Percentiles rank a stretch among this genome's conserved stretches.
Evolutionary conservation across 2,888 invertebrate species (phyloP).

Genomic region (Clusia tigrina): DNA sequence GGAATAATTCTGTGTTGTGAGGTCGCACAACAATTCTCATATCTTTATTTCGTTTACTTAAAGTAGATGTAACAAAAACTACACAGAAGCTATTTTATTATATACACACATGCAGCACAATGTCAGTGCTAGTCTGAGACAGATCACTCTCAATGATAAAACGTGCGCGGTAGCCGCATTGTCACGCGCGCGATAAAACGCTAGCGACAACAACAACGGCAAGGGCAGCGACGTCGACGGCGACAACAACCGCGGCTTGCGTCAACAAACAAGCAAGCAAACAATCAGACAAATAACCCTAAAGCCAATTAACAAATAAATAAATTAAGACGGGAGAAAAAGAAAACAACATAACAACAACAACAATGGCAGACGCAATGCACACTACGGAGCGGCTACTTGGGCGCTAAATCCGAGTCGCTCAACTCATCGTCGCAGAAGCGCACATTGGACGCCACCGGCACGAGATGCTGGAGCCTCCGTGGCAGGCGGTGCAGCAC

Average conservation of each 20-base stretch:
- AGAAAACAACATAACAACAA: too few relatives aligned
- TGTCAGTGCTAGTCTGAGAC: too few relatives aligned
- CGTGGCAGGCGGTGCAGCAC: slow-evolving; percentile 52
- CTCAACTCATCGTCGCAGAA: slow-evolving; percentile 42
- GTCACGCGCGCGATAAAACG: neutral
- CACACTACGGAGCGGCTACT: neutral
- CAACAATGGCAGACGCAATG: neutral
- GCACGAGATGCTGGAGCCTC: slow-evolving; percentile 42
- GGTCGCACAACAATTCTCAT: too few relatives aligned
- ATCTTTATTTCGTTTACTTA: too few relatives aligned
- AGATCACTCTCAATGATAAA: too few relatives aligned
- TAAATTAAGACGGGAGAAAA: too few relatives aligned
- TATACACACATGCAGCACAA: too few relatives aligned
- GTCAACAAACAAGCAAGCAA: neutral
- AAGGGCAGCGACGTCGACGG: neutral
- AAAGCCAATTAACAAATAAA: too few relatives aligned
- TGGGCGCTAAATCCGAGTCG: slow-evolving; percentile 10
- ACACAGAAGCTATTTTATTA: too few relatives aligned
- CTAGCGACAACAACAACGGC: slow-evolving; percentile 1
- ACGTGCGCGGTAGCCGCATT: neutral
- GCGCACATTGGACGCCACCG: slow-evolving; percentile 44
- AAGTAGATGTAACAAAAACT: too few relatives aligned
- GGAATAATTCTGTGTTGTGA: too few relatives aligned
- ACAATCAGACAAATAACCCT: neutral
- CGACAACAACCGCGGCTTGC: too few relatives aligned